Evolutionary conservation across 2,888 invertebrate species (phyloP), one percentile per base, ranked within the genome.

Genomic region (Clunio marinus): DNA sequence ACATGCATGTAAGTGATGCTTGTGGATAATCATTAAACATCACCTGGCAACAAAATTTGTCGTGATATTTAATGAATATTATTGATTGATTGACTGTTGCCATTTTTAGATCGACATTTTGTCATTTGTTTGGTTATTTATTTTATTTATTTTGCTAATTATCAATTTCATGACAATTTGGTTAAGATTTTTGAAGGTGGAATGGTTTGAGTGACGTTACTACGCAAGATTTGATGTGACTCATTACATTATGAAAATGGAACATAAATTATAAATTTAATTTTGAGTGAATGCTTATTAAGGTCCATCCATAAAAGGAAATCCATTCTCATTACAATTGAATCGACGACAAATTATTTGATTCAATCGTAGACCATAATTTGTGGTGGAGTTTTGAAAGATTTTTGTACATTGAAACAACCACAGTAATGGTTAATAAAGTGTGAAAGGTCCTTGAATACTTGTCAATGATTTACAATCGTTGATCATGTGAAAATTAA

Each of bases 61-160:
- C 32, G 58, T 60, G 60, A 60, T 22, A 35, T 32, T 58, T 32
- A 15, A 15, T 15, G 32, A 17, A 17, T 58, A 15, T n/a, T 28
- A 10, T 25, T 7, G 24, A 59, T n/a, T 60, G 60, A 60, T 60
- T 60, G 60, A 60, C 37, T 20, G 32, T 37, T 60, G 51, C 51
- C 17, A n/a, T n/a, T n/a, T n/a, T 32, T 32, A 8, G 35, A 32
- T 32, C 13, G 35, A 32, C 13, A 8, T 32, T 32, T 8, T 32
- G 35, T 32, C 35, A 32, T 32, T 13, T 32, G 35, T 8, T 32
- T 32, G 35, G 35, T 13, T 32, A 32, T 8, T 32, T 32, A 32
- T 5, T 32, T 32, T 32, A 32, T 8, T 8, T 32, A 8, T 8
- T 32, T 32, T 5, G 35, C 35, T 32, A 8, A 32, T 13, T 32